Base-by-base conservation (phyloP, 2,797 vertebrate genomes). In the Sebastes reedi region DNA sequence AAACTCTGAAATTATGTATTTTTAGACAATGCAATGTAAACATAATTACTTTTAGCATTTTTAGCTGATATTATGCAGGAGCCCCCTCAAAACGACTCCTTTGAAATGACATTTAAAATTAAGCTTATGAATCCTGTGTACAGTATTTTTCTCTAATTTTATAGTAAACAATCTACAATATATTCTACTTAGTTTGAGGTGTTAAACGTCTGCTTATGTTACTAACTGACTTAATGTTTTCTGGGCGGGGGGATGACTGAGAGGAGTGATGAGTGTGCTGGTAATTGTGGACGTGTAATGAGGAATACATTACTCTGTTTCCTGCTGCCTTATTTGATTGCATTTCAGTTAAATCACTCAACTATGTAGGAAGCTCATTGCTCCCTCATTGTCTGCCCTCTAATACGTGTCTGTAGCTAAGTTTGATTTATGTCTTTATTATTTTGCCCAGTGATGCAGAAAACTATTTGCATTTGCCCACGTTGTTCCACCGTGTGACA, bases 381-480 rank as follows among this genome's bases (percentile, higher is more conserved):
- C 79, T 74, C 67, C 73, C 82, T 90, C 83, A 85, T 94, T 92
- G 89, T 93, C 87, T 91, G 85, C 77, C 80, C 83, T 75, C 85
- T 88, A 93, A 90, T 84, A 77, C 64, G 87, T 69, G 82, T 89
- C 89, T 86, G 75, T 56, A 81, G 85, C 92, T 92, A 88, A 90
- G 76, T 93, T 92, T 94, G 94, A 95, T 94, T 94, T 90, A 94
- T 94, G 90, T 90, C 92, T 94, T 91, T 92, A 94, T 95, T 94
- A 93, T 93, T 91, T 92, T 92, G 80, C 83, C 72, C 89, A 80
- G 42, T 87, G 90, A 86, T 91, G 93, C 91, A 82, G 87, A 90
- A 94, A 94, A 93, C 88, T 80, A 83, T 91, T 87, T 81, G 85
- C 88, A 82, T 92, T 84, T 81, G 86, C 75, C 84, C 78, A 64